Base-by-base conservation (phyloP, 2,113 vertebrate species). In the Oplegnathus fasciatus region DNA sequence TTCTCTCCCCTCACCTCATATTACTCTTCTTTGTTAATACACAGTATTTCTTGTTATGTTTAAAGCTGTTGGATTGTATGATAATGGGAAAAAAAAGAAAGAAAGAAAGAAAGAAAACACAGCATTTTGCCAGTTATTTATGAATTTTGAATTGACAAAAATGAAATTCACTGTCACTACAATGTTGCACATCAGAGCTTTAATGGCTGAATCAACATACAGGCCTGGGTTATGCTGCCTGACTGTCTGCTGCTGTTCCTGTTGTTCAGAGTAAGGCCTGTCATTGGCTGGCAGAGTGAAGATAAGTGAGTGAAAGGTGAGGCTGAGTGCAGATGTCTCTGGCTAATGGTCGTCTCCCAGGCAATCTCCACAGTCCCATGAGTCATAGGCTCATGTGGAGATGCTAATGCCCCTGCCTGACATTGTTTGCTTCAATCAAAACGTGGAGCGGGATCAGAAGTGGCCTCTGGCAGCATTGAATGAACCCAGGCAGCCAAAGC, bases 291-390 rank as follows among this genome's bases (percentile, higher is more conserved):
- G 57, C 70, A 65, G 61, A 70, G 42, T 6, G 4, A 60, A 57
- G 74, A 81, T 86, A 46, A 84, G 34, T 82, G 76, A 83, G 58
- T 13, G 26, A 71, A 75, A 44, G 64, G 11, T 2, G 54, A 60
- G 80, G 81, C 77, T 32, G 82, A 74, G 58, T 88, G 52, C 94
- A 94, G 93, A 87, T 91, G 93, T 89, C 88, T 79, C 37, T 18
- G 55, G 75, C 46, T 89, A 92, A 91, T 87, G 80, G 76, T 55
- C 13, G 73, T 87, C 80, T 78, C 87, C 66, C 28, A 75, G 69
- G 50, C 64, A 78, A 50, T 77, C 74, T 60, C 75, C 65, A 42
- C 26, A 20, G 75, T 94, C 92, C 89, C 89, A 71, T 67, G 82
- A 81, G 90, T 34, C 61, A 48, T 44, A 37, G 20, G 28, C 73